Evolutionary conservation across 64 coral and sea anemone genomes (phyloP).

Genomic region (Actinia tenebrosa): DNA sequence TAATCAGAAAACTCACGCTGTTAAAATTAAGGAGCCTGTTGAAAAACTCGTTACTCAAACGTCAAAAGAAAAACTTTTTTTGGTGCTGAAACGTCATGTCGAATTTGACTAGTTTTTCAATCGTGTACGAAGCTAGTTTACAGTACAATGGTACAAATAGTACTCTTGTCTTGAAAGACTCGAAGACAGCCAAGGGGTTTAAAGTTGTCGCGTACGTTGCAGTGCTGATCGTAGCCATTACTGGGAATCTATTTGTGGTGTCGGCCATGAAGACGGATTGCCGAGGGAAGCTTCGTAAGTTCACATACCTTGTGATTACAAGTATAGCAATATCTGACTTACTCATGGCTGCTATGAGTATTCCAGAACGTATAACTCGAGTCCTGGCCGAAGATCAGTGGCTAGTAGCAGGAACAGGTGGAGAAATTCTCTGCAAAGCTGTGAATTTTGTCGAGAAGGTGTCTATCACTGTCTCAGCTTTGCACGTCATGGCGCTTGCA

Average conservation of each 20-base stretch:
- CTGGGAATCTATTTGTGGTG: constrained; percentile 36
- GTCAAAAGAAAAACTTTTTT: not conserved
- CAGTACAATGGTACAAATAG: not conserved
- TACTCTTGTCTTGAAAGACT: not conserved
- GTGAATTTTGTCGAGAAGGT: constrained; percentile 52
- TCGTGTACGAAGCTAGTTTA: not conserved
- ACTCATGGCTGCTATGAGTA: constrained; percentile 22
- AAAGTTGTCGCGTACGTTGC: constrained; percentile 28
- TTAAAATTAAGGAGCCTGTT: not conserved
- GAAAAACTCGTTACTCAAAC: not conserved
- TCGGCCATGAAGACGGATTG: constrained; percentile 16
- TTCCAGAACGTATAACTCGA: constrained; percentile 42
- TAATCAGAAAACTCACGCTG: not conserved
- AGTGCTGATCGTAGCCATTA: constrained; percentile 1
- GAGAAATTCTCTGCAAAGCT: constrained; percentile 29
- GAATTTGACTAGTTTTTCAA: not conserved
- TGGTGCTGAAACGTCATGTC: not conserved
- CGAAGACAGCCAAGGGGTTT: not conserved
- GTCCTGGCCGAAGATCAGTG: constrained; percentile 24
- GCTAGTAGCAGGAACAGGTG: constrained; percentile 20
- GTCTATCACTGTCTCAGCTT: constrained; percentile 26
- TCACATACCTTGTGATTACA: constrained; percentile 42
- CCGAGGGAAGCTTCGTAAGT: constrained; percentile 30
- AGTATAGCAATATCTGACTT: constrained; percentile 46
- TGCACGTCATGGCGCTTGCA: constrained; percentile 25